These are phyloP conservation scores for Heliconius nattereri DNA, from an alignment of 1,140 invertebrate species.

Conservation along the genomic window DNA sequence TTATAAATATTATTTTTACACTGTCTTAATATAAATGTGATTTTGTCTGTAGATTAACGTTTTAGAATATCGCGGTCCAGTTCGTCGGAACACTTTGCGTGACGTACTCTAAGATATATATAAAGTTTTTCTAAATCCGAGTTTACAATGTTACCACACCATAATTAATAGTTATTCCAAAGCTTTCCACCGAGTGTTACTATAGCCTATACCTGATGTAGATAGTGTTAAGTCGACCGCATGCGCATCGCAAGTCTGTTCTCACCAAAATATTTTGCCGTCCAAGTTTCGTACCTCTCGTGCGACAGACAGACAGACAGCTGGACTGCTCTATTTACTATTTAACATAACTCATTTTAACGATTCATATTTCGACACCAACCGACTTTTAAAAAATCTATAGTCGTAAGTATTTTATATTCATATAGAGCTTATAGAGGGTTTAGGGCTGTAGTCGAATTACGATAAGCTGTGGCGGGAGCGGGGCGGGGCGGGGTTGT, in stretches of 20 bases:
- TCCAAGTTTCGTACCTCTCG: slow-evolving; percentile 62
- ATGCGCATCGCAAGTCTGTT: slow-evolving; percentile 42
- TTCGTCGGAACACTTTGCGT: slow-evolving; percentile 26
- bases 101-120: slow-evolving; percentile 29
- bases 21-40: slow-evolving; percentile 76
- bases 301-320: slow-evolving; percentile 51
- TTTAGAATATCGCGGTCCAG: slow-evolving; percentile 70
- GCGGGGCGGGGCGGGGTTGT: slow-evolving; percentile 37
- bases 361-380: slow-evolving; percentile 70
- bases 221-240: slow-evolving; percentile 30
- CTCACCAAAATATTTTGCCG: slow-evolving; percentile 74
- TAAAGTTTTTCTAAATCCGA: slow-evolving; percentile 35
- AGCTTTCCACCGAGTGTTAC: slow-evolving; percentile 33
- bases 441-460: slow-evolving; percentile 67
- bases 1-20: slow-evolving; percentile 80
- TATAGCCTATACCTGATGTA: background rate
- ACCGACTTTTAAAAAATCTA: slow-evolving; percentile 64
- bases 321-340: slow-evolving; percentile 67
- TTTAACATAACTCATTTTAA: slow-evolving; percentile 54
- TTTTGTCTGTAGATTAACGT: slow-evolving; percentile 70
- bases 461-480: slow-evolving; percentile 43
- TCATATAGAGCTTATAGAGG: slow-evolving; percentile 79
- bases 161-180: slow-evolving; percentile 30
- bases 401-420: slow-evolving; percentile 77
- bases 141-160: slow-evolving; percentile 35